phyloP scores from a whole-genome alignment of 1,140 invertebrate species.

The Metaphire vulgaris region DNA sequence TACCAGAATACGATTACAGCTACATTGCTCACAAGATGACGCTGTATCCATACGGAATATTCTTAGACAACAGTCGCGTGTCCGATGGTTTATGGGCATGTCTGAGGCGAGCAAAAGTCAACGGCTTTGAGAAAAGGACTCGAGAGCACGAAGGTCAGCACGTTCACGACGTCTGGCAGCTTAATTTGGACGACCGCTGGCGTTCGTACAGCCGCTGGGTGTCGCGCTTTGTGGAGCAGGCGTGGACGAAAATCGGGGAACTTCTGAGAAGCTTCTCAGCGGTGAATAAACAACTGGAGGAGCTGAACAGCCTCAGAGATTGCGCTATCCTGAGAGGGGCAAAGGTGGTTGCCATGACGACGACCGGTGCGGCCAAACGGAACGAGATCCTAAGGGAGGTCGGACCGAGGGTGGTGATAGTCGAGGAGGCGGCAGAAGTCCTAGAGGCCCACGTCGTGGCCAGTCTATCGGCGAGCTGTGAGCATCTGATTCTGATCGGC shows the following conservation, averaged over 20 bases:
- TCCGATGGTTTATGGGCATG: not conserved
- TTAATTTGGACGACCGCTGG: conserved; percentile 43
- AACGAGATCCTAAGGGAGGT: conserved; percentile 59
- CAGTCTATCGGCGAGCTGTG: conserved; percentile 59
- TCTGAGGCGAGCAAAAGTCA: not conserved
- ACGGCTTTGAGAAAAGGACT: not conserved
- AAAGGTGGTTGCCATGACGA: conserved; percentile 59
- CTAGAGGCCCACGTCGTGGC: conserved; percentile 57
- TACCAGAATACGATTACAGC: too few relatives aligned
- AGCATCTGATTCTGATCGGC: conserved; percentile 77
- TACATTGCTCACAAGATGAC: too few relatives aligned
- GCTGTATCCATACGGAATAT: too few relatives aligned
- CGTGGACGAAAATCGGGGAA: conserved; percentile 28
- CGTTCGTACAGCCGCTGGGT: conserved; percentile 45
- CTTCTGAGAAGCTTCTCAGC: conserved; percentile 29
- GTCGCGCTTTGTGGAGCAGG: conserved; percentile 26
- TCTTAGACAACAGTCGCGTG: not conserved
- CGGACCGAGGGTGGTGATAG: conserved; percentile 61
- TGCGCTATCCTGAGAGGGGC: conserved; percentile 35
- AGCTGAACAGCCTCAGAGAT: conserved; percentile 39
- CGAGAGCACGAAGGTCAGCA: conserved; percentile 32
- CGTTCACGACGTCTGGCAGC: conserved; percentile 37
- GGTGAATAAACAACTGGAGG: conserved; percentile 33
- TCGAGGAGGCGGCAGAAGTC: conserved; percentile 81
- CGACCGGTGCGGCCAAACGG: conserved; percentile 64